Evolutionary conservation across 2,797 vertebrate genomes (phyloP).

Genomic region (Melanotaenia boesemani): DNA sequence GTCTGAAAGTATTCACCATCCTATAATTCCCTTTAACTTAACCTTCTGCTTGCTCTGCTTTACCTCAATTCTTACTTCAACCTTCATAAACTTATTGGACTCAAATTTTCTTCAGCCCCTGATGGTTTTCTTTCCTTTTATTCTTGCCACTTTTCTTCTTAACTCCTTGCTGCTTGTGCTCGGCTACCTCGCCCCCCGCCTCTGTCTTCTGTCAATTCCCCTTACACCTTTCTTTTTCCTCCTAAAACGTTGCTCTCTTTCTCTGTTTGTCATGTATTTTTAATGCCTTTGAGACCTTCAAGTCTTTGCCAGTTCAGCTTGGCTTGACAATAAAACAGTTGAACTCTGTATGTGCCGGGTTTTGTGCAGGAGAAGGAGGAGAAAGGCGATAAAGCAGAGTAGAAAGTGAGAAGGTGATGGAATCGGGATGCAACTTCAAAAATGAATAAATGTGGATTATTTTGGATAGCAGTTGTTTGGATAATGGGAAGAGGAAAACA

Average conservation of each 20-base stretch:
- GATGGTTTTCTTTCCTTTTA: background rate
- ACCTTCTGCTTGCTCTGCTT: constrained; percentile 6
- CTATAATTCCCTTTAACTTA: background rate
- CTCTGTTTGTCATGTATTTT: constrained; percentile 61
- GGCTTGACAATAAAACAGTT: constrained; percentile 54
- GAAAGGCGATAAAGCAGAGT: background rate
- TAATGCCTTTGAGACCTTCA: constrained; percentile 57
- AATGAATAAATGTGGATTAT: background rate
- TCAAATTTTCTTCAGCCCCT: constrained; percentile 2
- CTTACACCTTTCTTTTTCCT: constrained; percentile 25
- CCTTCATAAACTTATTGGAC: background rate
- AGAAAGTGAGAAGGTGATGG: background rate
- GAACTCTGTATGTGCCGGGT: constrained; percentile 27
- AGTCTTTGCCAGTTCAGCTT: constrained; percentile 43
- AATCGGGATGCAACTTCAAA: constrained; percentile 2
- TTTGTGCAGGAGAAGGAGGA: background rate
- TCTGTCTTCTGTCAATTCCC: constrained; percentile 52
- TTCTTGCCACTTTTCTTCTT: background rate
- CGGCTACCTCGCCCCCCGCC: constrained; percentile 6
- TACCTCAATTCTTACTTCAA: background rate
- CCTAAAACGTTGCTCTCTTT: constrained; percentile 52
- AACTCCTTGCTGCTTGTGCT: constrained; percentile 35
- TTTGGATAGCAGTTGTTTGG: constrained; percentile 8
- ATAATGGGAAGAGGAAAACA: background rate
- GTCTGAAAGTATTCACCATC: background rate